Base-by-base conservation (phyloP, 2,113 vertebrate species). In the Eptesicus fuscus region DNA sequence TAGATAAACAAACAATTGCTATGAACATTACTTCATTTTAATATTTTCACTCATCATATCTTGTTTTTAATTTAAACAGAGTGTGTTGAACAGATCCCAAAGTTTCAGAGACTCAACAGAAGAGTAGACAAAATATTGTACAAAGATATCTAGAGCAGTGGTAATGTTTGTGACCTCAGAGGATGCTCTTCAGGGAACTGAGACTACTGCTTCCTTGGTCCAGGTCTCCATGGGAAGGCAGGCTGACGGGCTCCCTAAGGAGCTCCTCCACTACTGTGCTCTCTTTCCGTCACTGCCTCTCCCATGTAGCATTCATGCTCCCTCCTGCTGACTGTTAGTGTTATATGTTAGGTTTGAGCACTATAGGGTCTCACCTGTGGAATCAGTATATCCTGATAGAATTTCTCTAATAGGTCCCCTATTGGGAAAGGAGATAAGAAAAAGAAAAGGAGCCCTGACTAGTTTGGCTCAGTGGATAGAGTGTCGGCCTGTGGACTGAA, bases 271-370 rank as follows among this genome's bases (percentile, higher is more conserved):
- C 0, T 42, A 49, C 35, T 47, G 42, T 20, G 7, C 53, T 71
- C 51, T 93, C 9, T 73, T 79, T 37, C 14, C 37, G 47, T 51
- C 30, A 47, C 16, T 93, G 42, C 17, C 40, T 85, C 5, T 53
- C n/a, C 47, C 4, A 10, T 7, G 35, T 0, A 63, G 23, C 0
- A 49, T 28, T 30, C n/a, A 40, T 4, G 1, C 5, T 44, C 4
- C 22, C 22, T 59, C 56, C 9, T 25, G 23, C 23, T 59, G 56
- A 8, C 4, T 25, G 56, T 49, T 22, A 51, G 6, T 9, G 25
- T 63, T 63, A 63, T 30, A 63, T 63, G 61, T 63, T 30, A 63
- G 25, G 28, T 63, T n/a, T 83, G 56, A 83, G 30, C 61, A 9
- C 13, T 25, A 5, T 13, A 9, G 70, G 4, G 4, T 59, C 6